Evolutionary conservation across 2,113 vertebrate genomes (phyloP).

Genomic region (Perca fluviatilis): DNA sequence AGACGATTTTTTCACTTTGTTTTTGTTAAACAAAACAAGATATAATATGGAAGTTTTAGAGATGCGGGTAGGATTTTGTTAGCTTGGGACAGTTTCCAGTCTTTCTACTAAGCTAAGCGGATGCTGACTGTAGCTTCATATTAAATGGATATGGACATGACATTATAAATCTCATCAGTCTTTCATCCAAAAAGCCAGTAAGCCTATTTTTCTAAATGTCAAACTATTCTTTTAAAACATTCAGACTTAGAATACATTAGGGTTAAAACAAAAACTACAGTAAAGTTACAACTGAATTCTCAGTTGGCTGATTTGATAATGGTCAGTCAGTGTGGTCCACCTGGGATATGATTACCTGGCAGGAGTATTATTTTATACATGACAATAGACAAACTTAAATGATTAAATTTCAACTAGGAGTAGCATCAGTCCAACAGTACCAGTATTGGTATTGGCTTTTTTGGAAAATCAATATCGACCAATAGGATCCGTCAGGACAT

Average conservation of each 20-base stretch:
- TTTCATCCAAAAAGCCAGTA: too few relatives aligned
- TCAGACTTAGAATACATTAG: not conserved
- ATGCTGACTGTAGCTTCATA: not conserved
- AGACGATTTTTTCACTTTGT: too few relatives aligned
- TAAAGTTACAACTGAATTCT: conserved; percentile 13
- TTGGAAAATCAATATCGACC: conserved; percentile 18
- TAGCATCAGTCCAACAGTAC: conserved; percentile 51
- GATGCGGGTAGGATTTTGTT: not conserved
- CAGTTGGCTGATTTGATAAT: conserved; percentile 6
- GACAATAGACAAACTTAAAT: conserved; percentile 28
- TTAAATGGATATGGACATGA: not conserved
- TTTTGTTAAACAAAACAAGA: too few relatives aligned
- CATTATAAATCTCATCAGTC: not conserved
- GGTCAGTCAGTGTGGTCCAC: conserved; percentile 28
- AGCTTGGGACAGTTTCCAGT: not conserved
- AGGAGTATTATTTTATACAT: conserved; percentile 14
- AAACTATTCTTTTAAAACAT: conserved; percentile 22
- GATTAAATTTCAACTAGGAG: conserved; percentile 27
- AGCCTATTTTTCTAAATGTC: not conserved
- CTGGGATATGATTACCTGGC: conserved; percentile 51
- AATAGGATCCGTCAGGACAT: conserved; percentile 3
- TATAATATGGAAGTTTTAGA: not conserved
- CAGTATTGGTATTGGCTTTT: conserved; percentile 7
- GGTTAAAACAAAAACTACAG: conserved; percentile 4
- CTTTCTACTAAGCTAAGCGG: not conserved